These are phyloP conservation scores for Zoanthus sociatus DNA, from an alignment of 92 coral and sea anemone species.

Conservation along the genomic window DNA sequence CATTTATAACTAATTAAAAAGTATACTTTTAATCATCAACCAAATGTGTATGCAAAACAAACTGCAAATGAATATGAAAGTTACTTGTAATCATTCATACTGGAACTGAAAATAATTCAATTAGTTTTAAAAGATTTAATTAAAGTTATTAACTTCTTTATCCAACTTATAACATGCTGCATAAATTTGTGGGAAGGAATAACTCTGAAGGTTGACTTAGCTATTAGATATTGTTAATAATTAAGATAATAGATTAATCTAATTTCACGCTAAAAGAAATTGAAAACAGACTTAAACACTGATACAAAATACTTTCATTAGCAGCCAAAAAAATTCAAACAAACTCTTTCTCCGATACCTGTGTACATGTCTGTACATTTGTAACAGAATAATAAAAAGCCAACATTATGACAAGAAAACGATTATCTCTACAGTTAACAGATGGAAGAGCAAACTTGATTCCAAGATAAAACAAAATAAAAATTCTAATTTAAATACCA, in stretches of 20 bases:
- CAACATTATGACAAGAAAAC: neutral
- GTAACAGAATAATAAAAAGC: neutral
- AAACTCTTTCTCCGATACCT: neutral
- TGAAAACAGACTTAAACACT: conserved; percentile 14
- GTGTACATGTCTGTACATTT: neutral
- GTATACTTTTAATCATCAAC: no score
- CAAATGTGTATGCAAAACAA: no score
- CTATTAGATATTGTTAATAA: conserved; percentile 1
- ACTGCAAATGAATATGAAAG: no score
- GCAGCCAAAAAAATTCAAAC: neutral
- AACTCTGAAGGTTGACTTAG: neutral
- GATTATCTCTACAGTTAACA: conserved; percentile 36
- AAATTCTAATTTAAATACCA: neutral
- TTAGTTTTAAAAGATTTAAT: no score
- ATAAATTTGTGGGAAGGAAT: neutral
- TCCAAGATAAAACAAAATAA: conserved; percentile 7
- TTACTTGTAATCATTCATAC: no score
- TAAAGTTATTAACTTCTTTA: no score
- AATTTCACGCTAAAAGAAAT: conserved; percentile 7
- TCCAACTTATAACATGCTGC: neutral
- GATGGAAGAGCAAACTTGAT: conserved; percentile 16
- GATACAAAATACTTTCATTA: neutral
- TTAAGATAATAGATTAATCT: conserved; percentile 4
- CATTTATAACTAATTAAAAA: no score
- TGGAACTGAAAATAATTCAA: no score